A percentile compares a stretch with the other conserved stretches of the same genome.
phyloP scores from a whole-genome alignment of 2,888 invertebrate genomes.

The Agriopis aurantiaria region DNA sequence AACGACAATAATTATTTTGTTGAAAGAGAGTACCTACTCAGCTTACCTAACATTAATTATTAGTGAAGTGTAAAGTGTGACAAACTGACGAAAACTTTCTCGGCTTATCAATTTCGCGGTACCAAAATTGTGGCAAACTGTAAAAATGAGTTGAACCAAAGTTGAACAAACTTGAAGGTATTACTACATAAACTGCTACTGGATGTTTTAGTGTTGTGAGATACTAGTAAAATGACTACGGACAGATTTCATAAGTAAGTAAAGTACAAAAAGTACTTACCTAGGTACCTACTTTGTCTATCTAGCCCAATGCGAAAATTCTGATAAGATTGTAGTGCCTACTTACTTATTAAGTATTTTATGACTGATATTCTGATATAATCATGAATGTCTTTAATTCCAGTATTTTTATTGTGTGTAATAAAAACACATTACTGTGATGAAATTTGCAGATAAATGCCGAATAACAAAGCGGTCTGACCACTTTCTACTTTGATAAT shows the following conservation, averaged over 20 bases:
- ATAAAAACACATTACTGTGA: neutral
- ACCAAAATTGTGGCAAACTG: slow-evolving; percentile 62
- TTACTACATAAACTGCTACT: slow-evolving; percentile 23
- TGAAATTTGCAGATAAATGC: neutral
- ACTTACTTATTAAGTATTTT: neutral
- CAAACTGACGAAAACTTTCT: slow-evolving; percentile 72
- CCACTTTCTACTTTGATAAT: slow-evolving; percentile 21
- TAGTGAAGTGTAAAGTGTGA: slow-evolving; percentile 60
- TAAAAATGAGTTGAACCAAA: slow-evolving; percentile 81
- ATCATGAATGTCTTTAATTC: neutral
- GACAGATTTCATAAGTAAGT: slow-evolving; percentile 89
- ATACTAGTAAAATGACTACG: slow-evolving; percentile 80
- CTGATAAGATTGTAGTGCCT: slow-evolving; percentile 62
- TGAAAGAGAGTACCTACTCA: no score
- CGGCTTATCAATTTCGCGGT: slow-evolving; percentile 71
- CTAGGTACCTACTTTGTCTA: slow-evolving; percentile 14
- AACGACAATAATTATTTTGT: neutral
- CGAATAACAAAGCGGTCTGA: slow-evolving; percentile 6
- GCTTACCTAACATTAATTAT: neutral
- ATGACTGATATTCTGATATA: slow-evolving; percentile 22
- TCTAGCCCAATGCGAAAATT: slow-evolving; percentile 41
- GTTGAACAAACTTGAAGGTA: slow-evolving; percentile 68
- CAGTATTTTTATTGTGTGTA: neutral
- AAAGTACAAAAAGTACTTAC: slow-evolving; percentile 63
- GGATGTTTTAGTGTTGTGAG: slow-evolving; percentile 30